Conservation (phyloP, 2,113 vertebrate genomes). For the Pteruthius melanotis region DNA sequence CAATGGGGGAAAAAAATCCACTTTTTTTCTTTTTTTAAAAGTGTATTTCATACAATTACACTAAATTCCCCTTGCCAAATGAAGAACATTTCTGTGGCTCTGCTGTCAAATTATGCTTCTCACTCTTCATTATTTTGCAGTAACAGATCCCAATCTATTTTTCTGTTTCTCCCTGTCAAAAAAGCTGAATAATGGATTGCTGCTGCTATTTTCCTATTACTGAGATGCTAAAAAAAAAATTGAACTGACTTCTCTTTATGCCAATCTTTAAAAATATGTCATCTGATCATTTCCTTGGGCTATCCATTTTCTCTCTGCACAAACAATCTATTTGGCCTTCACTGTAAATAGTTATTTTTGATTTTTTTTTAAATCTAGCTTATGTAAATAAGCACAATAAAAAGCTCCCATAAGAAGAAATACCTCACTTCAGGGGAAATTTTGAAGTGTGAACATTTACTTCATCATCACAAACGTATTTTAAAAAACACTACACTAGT, state of each 20-base stretch:
- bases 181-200: not conserved
- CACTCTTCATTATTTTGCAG: not conserved
- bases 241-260: not conserved
- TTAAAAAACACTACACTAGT: not conserved
- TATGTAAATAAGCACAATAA: not conserved
- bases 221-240: not conserved
- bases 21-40: not conserved
- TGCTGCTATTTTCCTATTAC: not conserved
- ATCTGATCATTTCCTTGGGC: not conserved
- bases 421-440: not conserved
- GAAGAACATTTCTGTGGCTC: not conserved
- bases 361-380: not conserved
- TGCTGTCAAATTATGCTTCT: not conserved
- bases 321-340: not conserved
- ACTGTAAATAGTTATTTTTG: not conserved
- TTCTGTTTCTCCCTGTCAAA: not conserved
- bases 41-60: not conserved
- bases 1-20: rapidly evolving
- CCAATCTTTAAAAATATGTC: not conserved
- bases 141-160: not conserved
- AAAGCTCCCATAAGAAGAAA: not conserved
- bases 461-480: not conserved
- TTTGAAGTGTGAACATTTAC: not conserved
- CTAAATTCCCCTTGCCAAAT: not conserved
- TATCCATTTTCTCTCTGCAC: not conserved